Evolutionary conservation across 2,797 vertebrate genomes (phyloP), one percentile per base, ranked within the genome.

Genomic region (Acestrorhynchus altus): DNA sequence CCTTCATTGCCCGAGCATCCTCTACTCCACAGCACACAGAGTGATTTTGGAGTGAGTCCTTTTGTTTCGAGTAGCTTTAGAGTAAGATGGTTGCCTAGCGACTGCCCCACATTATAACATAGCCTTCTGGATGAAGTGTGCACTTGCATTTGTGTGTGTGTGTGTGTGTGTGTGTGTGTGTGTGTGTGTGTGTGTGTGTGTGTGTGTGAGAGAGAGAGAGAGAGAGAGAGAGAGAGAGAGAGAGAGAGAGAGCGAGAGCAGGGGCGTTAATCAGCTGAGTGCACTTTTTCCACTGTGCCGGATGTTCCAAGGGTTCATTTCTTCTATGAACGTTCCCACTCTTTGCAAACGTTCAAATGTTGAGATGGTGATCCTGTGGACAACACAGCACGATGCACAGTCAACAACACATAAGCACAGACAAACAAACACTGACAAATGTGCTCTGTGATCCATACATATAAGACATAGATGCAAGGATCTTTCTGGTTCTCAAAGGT

Each of bases 1-100:
- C 78, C 79, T 75, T 77, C 82, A 83, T 79, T 42, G 44, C 73
- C 52, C 52, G 72, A 81, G 68, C 76, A 80, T 78, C 76, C 76
- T 31, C 81, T 77, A 59, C 66, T 79, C 84, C 69, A 78, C 49
- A 73, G 69, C 83, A 85, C 83, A 85, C 85, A 90, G 76, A 78
- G 81, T 79, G 69, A 83, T 88, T 90, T 76, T 89, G 84, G 89
- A 90, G 88, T 86, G 83, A 89, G 89, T 90, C 89, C 76, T 88
- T 89, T 86, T 90, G 89, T 92, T 91, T 92, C 89, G 81, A 89
- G 87, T 81, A 90, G 88, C 90, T 92, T 90, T 89, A 89, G 90
- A 92, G 89, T 90, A 86, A 90, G 88, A 89, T 87, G 83, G 92
- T 94, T 88, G 89, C 93, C 89, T 93, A 93, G 92, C 91, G 93